These are phyloP conservation scores for Nannobrachium achirus DNA, from an alignment of 2,113 vertebrate species.

Conservation along the genomic window DNA sequence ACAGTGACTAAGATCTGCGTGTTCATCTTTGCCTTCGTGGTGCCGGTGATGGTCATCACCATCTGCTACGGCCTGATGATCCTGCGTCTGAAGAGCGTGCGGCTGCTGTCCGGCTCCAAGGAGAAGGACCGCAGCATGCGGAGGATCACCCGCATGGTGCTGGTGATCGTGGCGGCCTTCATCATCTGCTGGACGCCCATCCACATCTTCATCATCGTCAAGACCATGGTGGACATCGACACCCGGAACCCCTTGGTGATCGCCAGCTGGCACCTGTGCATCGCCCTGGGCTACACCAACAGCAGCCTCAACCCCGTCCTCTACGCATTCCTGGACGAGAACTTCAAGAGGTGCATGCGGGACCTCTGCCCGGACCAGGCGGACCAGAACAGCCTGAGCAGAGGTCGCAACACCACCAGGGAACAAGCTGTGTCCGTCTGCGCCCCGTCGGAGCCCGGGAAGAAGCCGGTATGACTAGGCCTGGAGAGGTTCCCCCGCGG, in stretches of 20 bases:
- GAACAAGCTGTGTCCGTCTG: slow-evolving; percentile 86
- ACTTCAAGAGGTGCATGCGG: slow-evolving; percentile 94
- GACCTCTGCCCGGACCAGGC: slow-evolving; percentile 85
- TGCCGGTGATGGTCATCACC: slow-evolving; percentile 93
- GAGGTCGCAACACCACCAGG: slow-evolving; percentile 72
- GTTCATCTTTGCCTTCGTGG: slow-evolving; percentile 94
- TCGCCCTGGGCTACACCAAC: too few relatives aligned
- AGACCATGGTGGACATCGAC: slow-evolving; percentile 91
- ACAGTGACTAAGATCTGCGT: slow-evolving; percentile 95
- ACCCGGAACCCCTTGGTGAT: slow-evolving; percentile 88
- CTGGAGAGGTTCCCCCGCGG: slow-evolving; percentile 70
- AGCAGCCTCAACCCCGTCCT: slow-evolving; percentile 95
- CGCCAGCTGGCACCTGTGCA: slow-evolving; percentile 93
- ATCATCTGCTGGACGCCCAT: slow-evolving; percentile 96
- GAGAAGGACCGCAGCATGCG: slow-evolving; percentile 94
- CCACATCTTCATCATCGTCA: too few relatives aligned
- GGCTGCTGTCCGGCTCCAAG: slow-evolving; percentile 93
- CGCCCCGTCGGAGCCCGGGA: slow-evolving; percentile 71
- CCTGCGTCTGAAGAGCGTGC: slow-evolving; percentile 89
- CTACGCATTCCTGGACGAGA: slow-evolving; percentile 94
- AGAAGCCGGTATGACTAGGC: slow-evolving; percentile 86
- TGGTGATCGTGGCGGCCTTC: slow-evolving; percentile 94
- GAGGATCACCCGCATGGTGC: slow-evolving; percentile 95
- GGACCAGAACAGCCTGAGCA: slow-evolving; percentile 79
- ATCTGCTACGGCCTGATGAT: slow-evolving; percentile 96